Evolutionary conservation across 2,797 vertebrate genomes (phyloP).

Genomic region (Lagodon rhomboides): DNA sequence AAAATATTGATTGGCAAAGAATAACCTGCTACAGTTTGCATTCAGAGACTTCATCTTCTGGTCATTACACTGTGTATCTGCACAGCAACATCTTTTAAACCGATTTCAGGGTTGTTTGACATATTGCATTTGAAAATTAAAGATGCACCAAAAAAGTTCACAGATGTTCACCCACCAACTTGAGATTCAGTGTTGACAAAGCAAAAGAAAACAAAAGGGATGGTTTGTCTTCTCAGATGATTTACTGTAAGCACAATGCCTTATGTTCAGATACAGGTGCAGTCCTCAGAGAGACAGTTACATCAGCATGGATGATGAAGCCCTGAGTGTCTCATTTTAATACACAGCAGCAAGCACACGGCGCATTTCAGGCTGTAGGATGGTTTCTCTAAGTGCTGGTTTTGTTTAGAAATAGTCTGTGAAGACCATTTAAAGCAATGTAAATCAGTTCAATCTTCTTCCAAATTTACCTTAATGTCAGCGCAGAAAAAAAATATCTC

Average conservation of each 20-base stretch:
- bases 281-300: slow-evolving; percentile 40
- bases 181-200: slow-evolving; percentile 16
- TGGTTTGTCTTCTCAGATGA: slow-evolving; percentile 14
- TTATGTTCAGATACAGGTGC: slow-evolving; percentile 34
- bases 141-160: background rate
- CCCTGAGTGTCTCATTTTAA: slow-evolving; percentile 49
- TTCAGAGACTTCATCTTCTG: background rate
- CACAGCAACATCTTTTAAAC: background rate
- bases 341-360: slow-evolving; percentile 18
- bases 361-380: slow-evolving; percentile 11
- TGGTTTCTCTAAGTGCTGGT: background rate
- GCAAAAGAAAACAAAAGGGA: slow-evolving; percentile 6
- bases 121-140: background rate
- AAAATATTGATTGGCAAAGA: background rate
- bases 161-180: background rate
- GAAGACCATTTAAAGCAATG: background rate
- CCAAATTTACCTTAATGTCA: slow-evolving; percentile 21
- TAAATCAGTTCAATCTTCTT: slow-evolving; percentile 26
- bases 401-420: background rate
- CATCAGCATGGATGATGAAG: slow-evolving; percentile 49
- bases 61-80: background rate
- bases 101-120: background rate
- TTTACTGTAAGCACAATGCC: slow-evolving; percentile 12
- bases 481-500: slow-evolving; percentile 20
- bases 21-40: slow-evolving; percentile 1